phyloP scores from a whole-genome alignment of 2,113 vertebrate genomes.

The Grus americana region DNA sequence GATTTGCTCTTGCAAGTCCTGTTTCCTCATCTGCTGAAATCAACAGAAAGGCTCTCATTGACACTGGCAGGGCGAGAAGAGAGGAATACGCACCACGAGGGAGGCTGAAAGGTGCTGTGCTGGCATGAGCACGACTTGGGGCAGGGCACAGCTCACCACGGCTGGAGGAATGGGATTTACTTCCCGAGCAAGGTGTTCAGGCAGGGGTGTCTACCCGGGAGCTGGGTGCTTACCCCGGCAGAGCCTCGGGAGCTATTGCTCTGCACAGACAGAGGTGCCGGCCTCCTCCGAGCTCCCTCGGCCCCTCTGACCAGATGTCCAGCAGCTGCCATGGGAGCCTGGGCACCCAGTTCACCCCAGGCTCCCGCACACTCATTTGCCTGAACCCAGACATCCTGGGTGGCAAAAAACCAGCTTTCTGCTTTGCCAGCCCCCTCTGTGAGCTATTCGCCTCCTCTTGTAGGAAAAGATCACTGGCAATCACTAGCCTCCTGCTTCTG shows the following conservation, averaged over 20 bases:
- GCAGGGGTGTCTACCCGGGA: accelerated
- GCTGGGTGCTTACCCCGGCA: background rate
- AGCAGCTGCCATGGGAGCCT: accelerated
- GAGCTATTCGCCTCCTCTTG: background rate
- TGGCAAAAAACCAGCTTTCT: background rate
- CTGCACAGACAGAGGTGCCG: background rate
- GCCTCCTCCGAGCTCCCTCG: background rate
- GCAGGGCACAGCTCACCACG: background rate
- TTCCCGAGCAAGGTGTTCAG: background rate
- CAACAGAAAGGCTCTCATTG: background rate
- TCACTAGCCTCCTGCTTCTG: background rate
- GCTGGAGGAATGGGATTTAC: background rate
- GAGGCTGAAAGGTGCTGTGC: background rate
- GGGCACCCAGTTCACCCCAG: background rate
- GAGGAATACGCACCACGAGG: background rate
- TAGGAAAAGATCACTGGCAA: background rate
- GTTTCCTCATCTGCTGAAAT: background rate
- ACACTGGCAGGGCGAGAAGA: background rate
- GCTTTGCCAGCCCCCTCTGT: background rate
- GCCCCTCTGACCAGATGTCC: background rate
- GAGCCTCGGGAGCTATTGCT: background rate
- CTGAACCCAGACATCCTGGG: background rate
- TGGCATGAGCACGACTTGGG: background rate
- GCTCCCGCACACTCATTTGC: accelerated
- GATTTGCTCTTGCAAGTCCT: background rate